Percentiles rank a stretch among this genome's conserved stretches.
phyloP scores from a whole-genome alignment of 2,888 invertebrate genomes.

The Celastrina argiolus region DNA sequence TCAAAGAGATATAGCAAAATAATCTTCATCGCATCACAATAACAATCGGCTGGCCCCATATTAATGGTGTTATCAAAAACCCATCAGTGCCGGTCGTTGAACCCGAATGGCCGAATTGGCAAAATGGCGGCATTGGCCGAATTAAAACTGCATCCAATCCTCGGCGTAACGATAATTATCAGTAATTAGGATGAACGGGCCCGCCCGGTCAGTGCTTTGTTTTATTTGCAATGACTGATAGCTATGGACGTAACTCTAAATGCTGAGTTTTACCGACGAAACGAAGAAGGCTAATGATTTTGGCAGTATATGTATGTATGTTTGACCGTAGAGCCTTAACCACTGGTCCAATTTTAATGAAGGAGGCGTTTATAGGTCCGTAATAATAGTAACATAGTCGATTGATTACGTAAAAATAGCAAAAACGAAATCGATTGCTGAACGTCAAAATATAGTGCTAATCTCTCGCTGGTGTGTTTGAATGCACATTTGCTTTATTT shows the following conservation, averaged over 20 bases:
- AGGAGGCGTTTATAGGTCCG: no score
- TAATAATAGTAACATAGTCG: no score
- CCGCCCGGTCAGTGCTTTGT: slow-evolving; percentile 27
- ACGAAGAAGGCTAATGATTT: no score
- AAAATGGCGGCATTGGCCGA: slow-evolving; percentile 48
- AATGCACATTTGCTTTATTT: no score
- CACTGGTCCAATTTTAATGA: no score
- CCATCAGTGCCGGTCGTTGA: slow-evolving; percentile 64
- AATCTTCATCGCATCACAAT: slow-evolving; percentile 27
- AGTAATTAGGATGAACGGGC: slow-evolving; percentile 63
- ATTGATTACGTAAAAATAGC: no score
- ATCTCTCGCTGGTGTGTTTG: no score
- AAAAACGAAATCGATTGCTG: no score
- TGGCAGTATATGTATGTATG: no score
- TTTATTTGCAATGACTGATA: slow-evolving; percentile 12
- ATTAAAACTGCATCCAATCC: slow-evolving; percentile 65
- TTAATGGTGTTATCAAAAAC: slow-evolving; percentile 67
- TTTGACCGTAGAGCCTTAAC: no score
- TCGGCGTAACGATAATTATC: slow-evolving; percentile 58
- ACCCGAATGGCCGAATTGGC: slow-evolving; percentile 35
- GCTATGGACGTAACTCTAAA: not conserved
- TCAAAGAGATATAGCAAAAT: not conserved
- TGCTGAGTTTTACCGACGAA: no score
- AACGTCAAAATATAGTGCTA: no score
- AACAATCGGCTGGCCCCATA: slow-evolving; percentile 43